Evolutionary conservation across 1,140 invertebrate species (phyloP), one percentile per base, ranked within the genome.

Genomic region (Drosophila sp.): DNA sequence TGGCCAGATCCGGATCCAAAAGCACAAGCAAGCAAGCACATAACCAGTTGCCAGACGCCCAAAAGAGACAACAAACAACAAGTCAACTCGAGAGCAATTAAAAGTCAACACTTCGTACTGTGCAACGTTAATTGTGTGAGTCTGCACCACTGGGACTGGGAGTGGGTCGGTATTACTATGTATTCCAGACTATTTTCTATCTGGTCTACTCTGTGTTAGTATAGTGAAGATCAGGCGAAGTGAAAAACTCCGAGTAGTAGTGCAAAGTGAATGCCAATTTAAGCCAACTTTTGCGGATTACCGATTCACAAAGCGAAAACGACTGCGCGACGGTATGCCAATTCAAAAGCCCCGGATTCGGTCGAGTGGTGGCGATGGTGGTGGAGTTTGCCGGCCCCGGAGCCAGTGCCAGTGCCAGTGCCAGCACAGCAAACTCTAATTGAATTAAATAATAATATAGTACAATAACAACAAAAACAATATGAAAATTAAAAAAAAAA

Each of bases 371-470:
- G 7, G 35, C 10, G 35, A 7, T 44, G 1, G 4, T 23, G n/a
- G 17, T 50, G 6, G 6, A 2, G 7, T 3, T 50, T 47, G 55
- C 17, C 33, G 50, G 32, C 40, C 35, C 58, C 33, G 29, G 72
- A 81, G 82, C 70, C 81, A 81, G 74, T 55, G 55, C 17, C 33
- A 41, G 32, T 44, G 41, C 58, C 33, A 33, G 72, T 86, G 82
- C 70, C 81, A 81, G 74, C 81, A 55, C 70, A 58, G 72, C 81
- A 81, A 85, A 60, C 78, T 71, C 62, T 70, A 80, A 85, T 70
- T 78, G 66, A 86, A 70, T 85, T 77, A 60, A 82, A 76, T 73
- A 83, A 65, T 30, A 68, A 44, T 50, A 27, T 50, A 27, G 23
- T 27, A 50, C 44, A 47, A 75, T 55, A 70, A 44, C 60, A 60